These are phyloP conservation scores for Drosophila lutescens DNA, from an alignment of 2,888 invertebrate genomes.

Conservation along the genomic window DNA sequence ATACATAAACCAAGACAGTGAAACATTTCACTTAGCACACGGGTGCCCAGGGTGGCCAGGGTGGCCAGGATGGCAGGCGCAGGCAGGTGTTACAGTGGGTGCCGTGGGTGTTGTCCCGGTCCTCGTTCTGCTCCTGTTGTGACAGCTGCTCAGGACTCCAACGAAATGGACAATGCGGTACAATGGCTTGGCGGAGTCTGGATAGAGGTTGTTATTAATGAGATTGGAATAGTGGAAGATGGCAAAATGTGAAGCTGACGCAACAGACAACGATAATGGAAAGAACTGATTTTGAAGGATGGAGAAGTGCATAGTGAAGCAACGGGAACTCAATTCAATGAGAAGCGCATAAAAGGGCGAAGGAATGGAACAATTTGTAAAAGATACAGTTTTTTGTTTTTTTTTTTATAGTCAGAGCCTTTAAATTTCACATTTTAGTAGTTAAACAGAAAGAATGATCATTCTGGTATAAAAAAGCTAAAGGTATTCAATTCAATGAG, in stretches of 20 bases:
- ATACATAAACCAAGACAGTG: conserved; percentile 77
- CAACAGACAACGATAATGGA: conserved; percentile 42
- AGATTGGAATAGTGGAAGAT: conserved; percentile 36
- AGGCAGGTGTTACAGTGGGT: conserved; percentile 64
- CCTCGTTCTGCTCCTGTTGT: conserved; percentile 14
- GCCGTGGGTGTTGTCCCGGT: conserved; percentile 1
- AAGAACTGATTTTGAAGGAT: conserved; percentile 22
- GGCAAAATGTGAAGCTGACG: conserved; percentile 37
- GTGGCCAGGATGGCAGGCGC: conserved; percentile 1
- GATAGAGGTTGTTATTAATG: conserved; percentile 36
- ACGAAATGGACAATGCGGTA: conserved; percentile 65
- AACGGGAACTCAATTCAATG: background rate
- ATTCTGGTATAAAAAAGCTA: too few relatives aligned
- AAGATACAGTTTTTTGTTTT: too few relatives aligned
- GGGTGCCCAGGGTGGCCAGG: conserved; percentile 26
- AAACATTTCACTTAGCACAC: conserved; percentile 75
- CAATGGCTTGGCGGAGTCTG: background rate
- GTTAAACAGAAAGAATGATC: too few relatives aligned
- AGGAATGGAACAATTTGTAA: background rate
- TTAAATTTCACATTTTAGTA: too few relatives aligned
- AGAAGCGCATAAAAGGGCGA: background rate
- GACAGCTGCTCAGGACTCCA: conserved; percentile 54
- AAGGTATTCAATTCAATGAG: too few relatives aligned
- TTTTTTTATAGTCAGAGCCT: too few relatives aligned
- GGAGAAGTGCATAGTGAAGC: background rate